These are phyloP conservation scores for Chloebia gouldiae DNA, from an alignment of 2,113 vertebrate genomes.

Conservation along the genomic window DNA sequence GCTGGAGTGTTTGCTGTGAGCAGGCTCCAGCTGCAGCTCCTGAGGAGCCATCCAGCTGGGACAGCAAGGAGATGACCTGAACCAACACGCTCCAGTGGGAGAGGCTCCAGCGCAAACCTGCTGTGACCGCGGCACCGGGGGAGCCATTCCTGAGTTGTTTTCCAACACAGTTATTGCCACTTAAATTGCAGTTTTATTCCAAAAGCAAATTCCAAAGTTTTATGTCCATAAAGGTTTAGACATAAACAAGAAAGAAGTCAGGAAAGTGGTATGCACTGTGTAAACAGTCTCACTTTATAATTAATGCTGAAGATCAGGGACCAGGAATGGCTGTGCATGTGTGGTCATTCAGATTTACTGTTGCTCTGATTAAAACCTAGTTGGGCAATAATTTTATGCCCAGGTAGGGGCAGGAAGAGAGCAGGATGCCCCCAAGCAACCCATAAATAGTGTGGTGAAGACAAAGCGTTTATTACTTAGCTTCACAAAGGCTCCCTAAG, in stretches of 20 bases:
- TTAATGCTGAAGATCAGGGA: slow-evolving; percentile 44
- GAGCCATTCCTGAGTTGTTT: background rate
- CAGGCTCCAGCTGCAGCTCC: background rate
- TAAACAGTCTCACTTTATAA: slow-evolving; percentile 35
- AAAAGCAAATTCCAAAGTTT: slow-evolving; percentile 62
- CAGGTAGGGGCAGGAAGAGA: slow-evolving; percentile 73
- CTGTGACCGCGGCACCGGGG: background rate
- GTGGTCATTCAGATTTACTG: slow-evolving; percentile 70
- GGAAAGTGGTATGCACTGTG: slow-evolving; percentile 22
- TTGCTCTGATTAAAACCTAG: slow-evolving; percentile 64
- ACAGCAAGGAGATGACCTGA: background rate
- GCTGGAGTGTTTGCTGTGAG: background rate
- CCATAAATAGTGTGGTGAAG: slow-evolving; percentile 81
- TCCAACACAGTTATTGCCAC: background rate
- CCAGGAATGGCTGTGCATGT: slow-evolving; percentile 11
- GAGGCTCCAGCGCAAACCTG: background rate
- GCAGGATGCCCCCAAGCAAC: slow-evolving; percentile 77
- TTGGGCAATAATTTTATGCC: slow-evolving; percentile 67
- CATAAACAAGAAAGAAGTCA: slow-evolving; percentile 62
- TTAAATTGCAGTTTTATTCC: slow-evolving; percentile 41
- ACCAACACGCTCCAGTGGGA: background rate
- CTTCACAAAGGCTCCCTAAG: slow-evolving; percentile 67
- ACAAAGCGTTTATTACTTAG: slow-evolving; percentile 80
- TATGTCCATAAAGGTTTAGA: slow-evolving; percentile 65
- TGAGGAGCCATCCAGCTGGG: background rate